Conservation (phyloP, 2,888 invertebrate species). For the Acrocyrtus sp. region DNA sequence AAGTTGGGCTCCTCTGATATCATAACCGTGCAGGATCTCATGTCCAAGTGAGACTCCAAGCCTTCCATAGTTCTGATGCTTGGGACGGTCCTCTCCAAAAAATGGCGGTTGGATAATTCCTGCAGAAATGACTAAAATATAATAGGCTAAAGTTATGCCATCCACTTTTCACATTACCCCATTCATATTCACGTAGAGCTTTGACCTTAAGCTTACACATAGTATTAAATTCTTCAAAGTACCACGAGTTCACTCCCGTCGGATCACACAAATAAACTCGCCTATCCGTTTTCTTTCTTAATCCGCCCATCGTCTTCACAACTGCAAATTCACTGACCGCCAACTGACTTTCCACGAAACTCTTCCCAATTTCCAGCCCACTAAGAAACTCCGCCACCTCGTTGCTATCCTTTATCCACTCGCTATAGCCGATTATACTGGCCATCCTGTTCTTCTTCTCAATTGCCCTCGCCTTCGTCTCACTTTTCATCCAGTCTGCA, state of each 20-base stretch:
- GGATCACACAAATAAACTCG: conserved; percentile 64
- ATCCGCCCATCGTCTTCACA: conserved; percentile 60
- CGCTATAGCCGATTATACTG: conserved; percentile 67
- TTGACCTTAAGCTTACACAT: background rate
- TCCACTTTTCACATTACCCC: background rate
- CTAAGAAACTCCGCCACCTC: conserved; percentile 65
- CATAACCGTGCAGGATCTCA: conserved; percentile 65
- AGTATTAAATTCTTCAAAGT: background rate
- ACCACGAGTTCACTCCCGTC: conserved; percentile 64
- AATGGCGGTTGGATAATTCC: conserved; percentile 73
- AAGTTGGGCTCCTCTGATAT: conserved; percentile 69
- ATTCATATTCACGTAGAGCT: too few species aligned
- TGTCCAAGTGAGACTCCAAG: conserved; percentile 66
- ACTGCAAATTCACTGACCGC: conserved; percentile 61
- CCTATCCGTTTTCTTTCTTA: conserved; percentile 64
- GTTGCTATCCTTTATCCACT: conserved; percentile 65
- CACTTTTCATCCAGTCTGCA: conserved; percentile 91
- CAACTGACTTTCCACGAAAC: conserved; percentile 59
- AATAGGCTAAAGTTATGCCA: background rate
- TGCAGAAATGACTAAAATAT: conserved; percentile 80
- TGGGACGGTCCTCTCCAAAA: conserved; percentile 68
- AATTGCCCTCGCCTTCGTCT: conserved; percentile 61
- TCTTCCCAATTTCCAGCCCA: conserved; percentile 59
- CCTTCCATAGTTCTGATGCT: conserved; percentile 66
- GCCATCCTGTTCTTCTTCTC: conserved; percentile 65